Percentiles rank a stretch among this genome's conserved stretches.
Evolutionary conservation across 30 jellyfish, hydroid and myxozoan species (phyloP).

Genomic region (Pelagia noctiluca): DNA sequence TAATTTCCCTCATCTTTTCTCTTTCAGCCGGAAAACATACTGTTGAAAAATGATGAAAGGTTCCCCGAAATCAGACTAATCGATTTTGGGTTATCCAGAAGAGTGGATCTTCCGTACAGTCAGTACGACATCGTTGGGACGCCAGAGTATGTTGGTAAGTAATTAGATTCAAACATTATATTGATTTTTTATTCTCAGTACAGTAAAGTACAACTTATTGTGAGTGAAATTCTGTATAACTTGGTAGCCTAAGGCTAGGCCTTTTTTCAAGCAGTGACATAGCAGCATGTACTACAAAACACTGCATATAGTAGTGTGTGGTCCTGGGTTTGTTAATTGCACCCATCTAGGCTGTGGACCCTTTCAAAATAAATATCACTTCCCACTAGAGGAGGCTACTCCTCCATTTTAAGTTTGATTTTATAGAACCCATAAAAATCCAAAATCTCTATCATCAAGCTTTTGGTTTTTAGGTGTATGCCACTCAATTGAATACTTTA

Average conservation of each 20-base stretch:
- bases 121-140: conserved; percentile 99
- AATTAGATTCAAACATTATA: neutral
- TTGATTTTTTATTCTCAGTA: too few relatives aligned
- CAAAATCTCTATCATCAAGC: too few relatives aligned
- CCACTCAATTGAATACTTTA: too few relatives aligned
- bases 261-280: neutral
- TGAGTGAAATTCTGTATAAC: neutral
- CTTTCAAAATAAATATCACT: too few relatives aligned
- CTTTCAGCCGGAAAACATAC: conserved; percentile 95
- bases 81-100: conserved; percentile 97
- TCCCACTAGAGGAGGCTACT: too few relatives aligned
- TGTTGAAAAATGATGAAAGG: conserved; percentile 68
- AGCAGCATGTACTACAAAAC: neutral
- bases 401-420: too few relatives aligned
- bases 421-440: too few relatives aligned
- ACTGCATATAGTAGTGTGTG: neutral
- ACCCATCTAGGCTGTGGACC: too few relatives aligned
- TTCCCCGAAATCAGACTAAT: conserved; percentile 97
- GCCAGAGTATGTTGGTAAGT: conserved; percentile 99
- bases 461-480: too few relatives aligned
- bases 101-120: conserved; percentile 97
- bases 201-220: too few relatives aligned
- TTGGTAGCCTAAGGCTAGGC: neutral
- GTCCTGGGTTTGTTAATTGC: too few relatives aligned
- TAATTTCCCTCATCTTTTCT: too few relatives aligned